phyloP scores from a whole-genome alignment of 2,888 invertebrate genomes.

The Eupithecia pulchellata region DNA sequence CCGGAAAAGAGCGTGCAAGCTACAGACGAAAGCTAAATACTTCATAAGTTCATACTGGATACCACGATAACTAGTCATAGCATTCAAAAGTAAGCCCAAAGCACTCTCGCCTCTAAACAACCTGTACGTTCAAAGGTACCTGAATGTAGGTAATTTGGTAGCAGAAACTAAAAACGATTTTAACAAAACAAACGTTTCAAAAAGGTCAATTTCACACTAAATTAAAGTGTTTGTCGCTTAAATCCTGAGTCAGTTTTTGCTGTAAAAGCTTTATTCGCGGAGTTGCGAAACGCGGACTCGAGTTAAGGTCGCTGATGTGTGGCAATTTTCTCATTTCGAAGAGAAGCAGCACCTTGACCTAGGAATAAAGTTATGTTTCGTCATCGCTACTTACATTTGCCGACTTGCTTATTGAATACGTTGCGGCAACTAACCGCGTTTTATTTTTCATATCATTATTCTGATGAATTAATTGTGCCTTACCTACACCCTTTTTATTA shows the following conservation, averaged over 20 bases:
- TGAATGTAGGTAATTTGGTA: background rate
- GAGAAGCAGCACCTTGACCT: slow-evolving; percentile 83
- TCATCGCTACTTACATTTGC: slow-evolving; percentile 66
- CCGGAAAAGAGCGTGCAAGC: background rate
- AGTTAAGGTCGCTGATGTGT: slow-evolving; percentile 81
- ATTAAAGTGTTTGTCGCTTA: slow-evolving; percentile 8
- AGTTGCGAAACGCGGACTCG: slow-evolving; percentile 74
- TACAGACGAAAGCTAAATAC: background rate
- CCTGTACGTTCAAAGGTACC: background rate
- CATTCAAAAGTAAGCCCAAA: background rate
- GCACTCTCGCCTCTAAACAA: background rate
- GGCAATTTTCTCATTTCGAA: slow-evolving; percentile 85
- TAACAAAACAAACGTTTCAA: slow-evolving; percentile 4
- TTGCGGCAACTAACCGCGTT: background rate
- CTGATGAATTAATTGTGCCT: background rate
- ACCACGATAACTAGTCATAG: too few relatives aligned
- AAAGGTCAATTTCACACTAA: slow-evolving; percentile 6
- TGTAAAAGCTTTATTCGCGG: slow-evolving; percentile 58
- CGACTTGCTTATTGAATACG: slow-evolving; percentile 46
- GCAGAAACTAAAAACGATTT: background rate
- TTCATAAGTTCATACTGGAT: background rate
- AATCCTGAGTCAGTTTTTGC: slow-evolving; percentile 36
- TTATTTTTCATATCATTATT: background rate
- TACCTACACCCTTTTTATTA: too few relatives aligned
- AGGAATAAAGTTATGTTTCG: slow-evolving; percentile 81